Base-by-base conservation (phyloP, 2,797 vertebrate genomes). In the Orientallactaga sibirica region DNA sequence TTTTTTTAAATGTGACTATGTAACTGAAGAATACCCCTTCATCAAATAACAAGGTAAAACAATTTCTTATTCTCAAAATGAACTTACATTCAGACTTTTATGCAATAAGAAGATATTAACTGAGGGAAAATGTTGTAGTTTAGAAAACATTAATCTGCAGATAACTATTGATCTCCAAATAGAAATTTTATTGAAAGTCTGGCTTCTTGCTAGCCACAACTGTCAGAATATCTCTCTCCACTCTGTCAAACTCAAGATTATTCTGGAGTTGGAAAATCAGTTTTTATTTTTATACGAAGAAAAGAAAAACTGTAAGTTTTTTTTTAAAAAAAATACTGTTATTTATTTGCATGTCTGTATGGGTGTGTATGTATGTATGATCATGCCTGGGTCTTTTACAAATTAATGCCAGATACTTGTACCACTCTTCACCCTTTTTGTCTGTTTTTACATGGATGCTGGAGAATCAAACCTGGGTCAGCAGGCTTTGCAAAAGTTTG, bases 61-160 rank as follows among this genome's bases (percentile, higher is more conserved):
- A 78, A 14, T 2, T 81, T 76, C 22, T 3, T 78, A 14, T 64
- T 85, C n/a, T 58, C 15, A 79, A 76, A 81, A 80, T 24, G 55
- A 92, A 43, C 24, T 90, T 66, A 67, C 6, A 29, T 48, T 85
- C 85, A 18, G 2, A 22, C 90, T 84, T 89, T 52, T 86, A 85
- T 82, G 15, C 24, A 87, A 70, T 87, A 71, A 33, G 68, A 66
- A 84, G 9, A 81, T 77, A 20, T 58, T 84, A 84, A 75, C 61
- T 86, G 14, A 15, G 33, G n/a, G 70, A 77, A 2, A 66, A 86
- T 12, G 1, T 27, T 19, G 19, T 33, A 78, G 20, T 81, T 94
- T 68, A 77, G 78, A 93, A 70, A 81, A 66, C 6, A 76, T 75
- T 61, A 41, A 85, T 77, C 43, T 77, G 33, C 2, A 52, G 2